Evolutionary conservation across 1,140 invertebrate species (phyloP), one percentile per base, ranked within the genome.

Genomic region (Pemphigus obesinymphae): DNA sequence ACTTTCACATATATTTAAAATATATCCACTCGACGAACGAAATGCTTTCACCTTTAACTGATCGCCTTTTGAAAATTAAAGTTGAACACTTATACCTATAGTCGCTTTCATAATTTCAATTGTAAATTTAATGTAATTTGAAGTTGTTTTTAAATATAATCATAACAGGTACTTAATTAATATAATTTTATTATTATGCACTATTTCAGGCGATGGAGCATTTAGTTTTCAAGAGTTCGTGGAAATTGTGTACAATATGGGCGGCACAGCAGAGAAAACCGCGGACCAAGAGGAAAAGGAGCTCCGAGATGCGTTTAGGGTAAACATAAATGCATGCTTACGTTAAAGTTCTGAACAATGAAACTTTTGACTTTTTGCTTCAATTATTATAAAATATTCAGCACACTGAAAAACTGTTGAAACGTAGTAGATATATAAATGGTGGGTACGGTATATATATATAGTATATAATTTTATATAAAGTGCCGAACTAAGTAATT

Each of bases 201-300:
- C 10, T 6, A 20, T 45, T 23, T 70, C 84, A 94, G 94, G 94
- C 82, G 95, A 96, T 88, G 95, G 95, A 26, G 95, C 94, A 78
- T 94, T 96, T 55, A 95, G 93, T 85, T 96, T 97, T 85, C 95
- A 96, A 84, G 95, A 97, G 87, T 97, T 97, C 85, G 94, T 96
- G 4, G 93, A 95, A 86, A 96, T 97, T 45, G 92, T 95, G 58
- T 95, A 93, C 83, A 95, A 95, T 86, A 94, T 94, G 85, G 91
- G 90, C 50, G 89, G 89, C 82, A 90, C 90, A 82, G 89, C 90
- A 20, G 89, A 92, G 84, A 87, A 83, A 82, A 89, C 87, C 73
- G 90, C 91, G 37, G 92, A 93, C 85, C 90, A 91, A 85, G 90
- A 96, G 86, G 95, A 96, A 85, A 92, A 94, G 83, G 95, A 96